Percentiles rank a stretch among this genome's conserved stretches.
These are phyloP conservation scores for Irena cyanogastra DNA, from an alignment of 2,113 vertebrate species.

Conservation along the genomic window DNA sequence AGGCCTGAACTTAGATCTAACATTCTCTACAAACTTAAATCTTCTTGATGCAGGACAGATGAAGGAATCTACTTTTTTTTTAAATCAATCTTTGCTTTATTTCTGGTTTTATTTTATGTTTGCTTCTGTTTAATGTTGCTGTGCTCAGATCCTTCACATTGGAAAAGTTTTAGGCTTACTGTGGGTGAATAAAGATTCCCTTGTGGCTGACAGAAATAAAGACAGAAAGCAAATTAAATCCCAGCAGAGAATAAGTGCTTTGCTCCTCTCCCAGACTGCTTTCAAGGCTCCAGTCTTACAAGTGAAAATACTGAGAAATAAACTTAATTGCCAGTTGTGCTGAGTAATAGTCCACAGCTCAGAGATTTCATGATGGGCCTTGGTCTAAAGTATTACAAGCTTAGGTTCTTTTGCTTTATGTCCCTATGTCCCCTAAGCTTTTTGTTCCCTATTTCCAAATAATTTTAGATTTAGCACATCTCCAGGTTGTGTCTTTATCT, in stretches of 20 bases:
- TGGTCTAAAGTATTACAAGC: neutral
- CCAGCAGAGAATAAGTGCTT: neutral
- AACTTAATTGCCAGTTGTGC: neutral
- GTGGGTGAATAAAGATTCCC: neutral
- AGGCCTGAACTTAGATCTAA: neutral
- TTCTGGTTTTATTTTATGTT: neutral
- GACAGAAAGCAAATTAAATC: constrained; percentile 2
- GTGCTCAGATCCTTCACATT: neutral
- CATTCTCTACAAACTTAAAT: neutral
- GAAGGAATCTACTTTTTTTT: neutral
- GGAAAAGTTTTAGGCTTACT: neutral
- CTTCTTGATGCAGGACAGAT: neutral
- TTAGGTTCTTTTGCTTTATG: neutral
- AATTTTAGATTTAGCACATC: neutral
- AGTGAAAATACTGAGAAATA: neutral
- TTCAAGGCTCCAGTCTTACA: neutral
- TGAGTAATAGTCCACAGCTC: neutral
- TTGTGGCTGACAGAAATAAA: neutral
- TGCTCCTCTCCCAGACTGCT: neutral
- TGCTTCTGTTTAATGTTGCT: neutral
- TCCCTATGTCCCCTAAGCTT: neutral
- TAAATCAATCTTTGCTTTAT: neutral
- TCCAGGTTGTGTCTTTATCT: neutral
- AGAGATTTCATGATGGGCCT: neutral
- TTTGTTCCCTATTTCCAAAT: neutral